Evolutionary conservation across 2,888 invertebrate genomes (phyloP), one percentile per base, ranked within the genome.

Genomic region (Drosophila mettleri): DNA sequence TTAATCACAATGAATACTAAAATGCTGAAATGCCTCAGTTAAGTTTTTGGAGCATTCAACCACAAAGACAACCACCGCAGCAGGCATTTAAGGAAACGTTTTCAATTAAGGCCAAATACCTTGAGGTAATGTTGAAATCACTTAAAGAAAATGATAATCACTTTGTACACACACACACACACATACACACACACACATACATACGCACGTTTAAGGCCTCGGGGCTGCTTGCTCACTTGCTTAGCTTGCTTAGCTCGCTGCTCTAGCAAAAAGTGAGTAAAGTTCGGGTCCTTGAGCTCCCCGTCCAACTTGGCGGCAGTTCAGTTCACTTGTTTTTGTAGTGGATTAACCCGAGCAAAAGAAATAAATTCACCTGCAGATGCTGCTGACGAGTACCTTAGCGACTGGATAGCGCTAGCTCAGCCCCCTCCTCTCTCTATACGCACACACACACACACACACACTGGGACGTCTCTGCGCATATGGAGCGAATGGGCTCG

Each of bases 111-210:
- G 67, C 62, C 53, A 71, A 80, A 83, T 85, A 77, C 88, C 85
- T 83, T 71, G 69, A 88, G 87, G 87, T 83, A 83, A 76, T 81
- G 83, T 73, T 75, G 75, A 86, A 90, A 88, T 90, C 89, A 90
- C 87, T 90, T 90, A 89, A 85, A 80, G 75, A 79, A 45, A 86
- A 86, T 86, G 81, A 90, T 90, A 89, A 89, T 87, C 87, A 83
- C 80, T 88, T 77, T 78, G 74, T 79, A 76, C 77, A 82, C 83
- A 85, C 72, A 80, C 43, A 20, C 14, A 39, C 20, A 20, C 39
- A 39, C 18, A 18, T 16, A 16, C 9, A 36, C 16, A 16, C 16
- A 36, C 9, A 10, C 18, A 20, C 39, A 43, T n/a, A n/a, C n/a
- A n/a, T n/a, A n/a, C n/a, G 24, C 27, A 27, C 81, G 75, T 63